These are phyloP conservation scores for Coreius guichenoti DNA, from an alignment of 2,797 vertebrate genomes.

Conservation along the genomic window DNA sequence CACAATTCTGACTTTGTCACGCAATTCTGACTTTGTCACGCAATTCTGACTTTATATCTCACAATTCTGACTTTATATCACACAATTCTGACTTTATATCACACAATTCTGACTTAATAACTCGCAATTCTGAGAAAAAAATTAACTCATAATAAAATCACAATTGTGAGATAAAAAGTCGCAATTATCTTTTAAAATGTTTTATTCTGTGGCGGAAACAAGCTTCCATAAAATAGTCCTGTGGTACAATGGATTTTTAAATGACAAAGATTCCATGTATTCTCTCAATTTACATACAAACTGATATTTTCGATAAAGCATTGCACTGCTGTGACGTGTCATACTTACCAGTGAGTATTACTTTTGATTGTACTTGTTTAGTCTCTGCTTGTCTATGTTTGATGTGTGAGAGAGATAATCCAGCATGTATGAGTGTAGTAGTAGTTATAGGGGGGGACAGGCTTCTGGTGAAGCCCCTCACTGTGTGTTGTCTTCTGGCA, in stretches of 20 bases:
- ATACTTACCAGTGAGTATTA: neutral
- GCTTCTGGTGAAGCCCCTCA: slow-evolving; percentile 8
- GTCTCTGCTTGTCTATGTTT: neutral
- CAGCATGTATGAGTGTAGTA: neutral
- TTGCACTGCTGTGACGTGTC: neutral
- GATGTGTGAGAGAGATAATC: slow-evolving; percentile 15
- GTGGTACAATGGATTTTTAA: neutral
- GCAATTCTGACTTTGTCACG: no score
- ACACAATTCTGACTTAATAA: no score
- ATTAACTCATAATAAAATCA: no score
- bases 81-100: no score
- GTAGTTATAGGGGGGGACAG: neutral
- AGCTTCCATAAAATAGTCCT: neutral
- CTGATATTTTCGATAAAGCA: neutral
- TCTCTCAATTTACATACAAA: neutral
- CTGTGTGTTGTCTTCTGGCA: slow-evolving; percentile 34
- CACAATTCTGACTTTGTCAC: no score
- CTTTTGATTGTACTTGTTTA: slow-evolving; percentile 2
- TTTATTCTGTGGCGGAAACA: no score
- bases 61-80: no score
- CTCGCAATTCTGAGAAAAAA: no score
- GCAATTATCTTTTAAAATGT: no score
- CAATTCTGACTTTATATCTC: no score
- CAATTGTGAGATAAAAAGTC: no score
- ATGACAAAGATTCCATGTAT: neutral